phyloP scores from a whole-genome alignment of 2,797 vertebrate genomes.

The Otolemur crassicaudatus region DNA sequence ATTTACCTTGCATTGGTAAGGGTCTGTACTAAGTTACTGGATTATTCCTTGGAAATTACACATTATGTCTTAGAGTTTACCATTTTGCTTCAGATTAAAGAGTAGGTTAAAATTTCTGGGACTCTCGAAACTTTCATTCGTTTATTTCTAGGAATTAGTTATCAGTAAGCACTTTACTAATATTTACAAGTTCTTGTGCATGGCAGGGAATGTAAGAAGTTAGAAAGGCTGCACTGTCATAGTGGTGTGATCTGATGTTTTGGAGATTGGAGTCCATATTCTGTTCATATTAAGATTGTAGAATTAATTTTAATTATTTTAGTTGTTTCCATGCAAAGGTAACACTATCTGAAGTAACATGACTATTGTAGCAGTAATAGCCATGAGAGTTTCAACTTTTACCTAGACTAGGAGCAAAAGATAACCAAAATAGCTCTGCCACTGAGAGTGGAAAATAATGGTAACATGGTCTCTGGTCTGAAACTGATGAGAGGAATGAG shows the following conservation, averaged over 20 bases:
- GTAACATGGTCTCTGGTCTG: slow-evolving; percentile 16
- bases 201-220: not conserved
- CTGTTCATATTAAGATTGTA: not conserved
- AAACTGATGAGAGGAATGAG: not conserved
- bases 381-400: not conserved
- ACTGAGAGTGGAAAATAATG: not conserved
- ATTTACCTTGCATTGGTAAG: slow-evolving; percentile 18
- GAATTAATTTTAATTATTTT: slow-evolving; percentile 49
- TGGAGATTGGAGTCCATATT: not conserved
- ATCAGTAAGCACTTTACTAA: not conserved
- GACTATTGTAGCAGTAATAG: not conserved
- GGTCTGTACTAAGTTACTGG: not conserved
- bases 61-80: slow-evolving; percentile 20
- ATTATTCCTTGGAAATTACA: slow-evolving; percentile 26
- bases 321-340: not conserved
- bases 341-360: not conserved
- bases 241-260: not conserved
- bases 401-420: not conserved
- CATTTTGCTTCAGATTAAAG: slow-evolving; percentile 3
- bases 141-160: not conserved
- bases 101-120: not conserved
- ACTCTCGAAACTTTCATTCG: slow-evolving; percentile 34
- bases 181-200: not conserved
- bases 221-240: not conserved
- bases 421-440: not conserved